Evolutionary conservation across 1,140 invertebrate genomes (phyloP).

Genomic region (Drosophila prosaltans): DNA sequence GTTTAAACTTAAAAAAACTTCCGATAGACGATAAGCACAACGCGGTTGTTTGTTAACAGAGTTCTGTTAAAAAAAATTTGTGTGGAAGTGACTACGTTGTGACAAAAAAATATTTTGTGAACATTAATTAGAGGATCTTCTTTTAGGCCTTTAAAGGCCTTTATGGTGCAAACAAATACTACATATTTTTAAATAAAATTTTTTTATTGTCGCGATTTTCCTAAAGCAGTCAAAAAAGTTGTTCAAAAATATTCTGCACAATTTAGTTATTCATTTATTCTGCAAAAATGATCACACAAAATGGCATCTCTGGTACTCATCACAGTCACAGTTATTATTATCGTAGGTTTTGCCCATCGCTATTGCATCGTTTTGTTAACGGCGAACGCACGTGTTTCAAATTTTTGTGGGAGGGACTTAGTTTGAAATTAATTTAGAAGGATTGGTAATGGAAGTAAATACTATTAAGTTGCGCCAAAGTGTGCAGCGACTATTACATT

Average conservation of each 20-base stretch:
- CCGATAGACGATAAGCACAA: background rate
- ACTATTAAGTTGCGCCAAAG: conserved; percentile 63
- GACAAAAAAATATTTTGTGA: too few species aligned
- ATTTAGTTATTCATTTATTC: too few species aligned
- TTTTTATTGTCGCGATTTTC: too few species aligned
- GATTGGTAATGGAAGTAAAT: conserved; percentile 63
- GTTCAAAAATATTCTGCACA: too few species aligned
- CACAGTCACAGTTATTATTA: background rate
- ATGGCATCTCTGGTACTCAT: conserved; percentile 15
- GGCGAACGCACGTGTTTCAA: conserved; percentile 65
- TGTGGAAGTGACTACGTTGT: too few species aligned
- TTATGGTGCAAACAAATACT: too few species aligned
- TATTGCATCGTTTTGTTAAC: background rate
- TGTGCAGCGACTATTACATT: conserved; percentile 46
- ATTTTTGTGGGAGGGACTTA: conserved; percentile 47
- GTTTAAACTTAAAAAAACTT: conserved; percentile 6
- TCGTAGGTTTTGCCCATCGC: conserved; percentile 17
- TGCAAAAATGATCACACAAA: too few species aligned
- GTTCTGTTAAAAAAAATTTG: background rate
- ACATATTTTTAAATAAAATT: too few species aligned
- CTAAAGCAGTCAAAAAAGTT: too few species aligned
- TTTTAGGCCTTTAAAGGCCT: too few species aligned
- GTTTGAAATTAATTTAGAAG: conserved; percentile 9
- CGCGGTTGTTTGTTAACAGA: background rate
- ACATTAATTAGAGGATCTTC: too few species aligned